These are phyloP conservation scores for Latrodectus hesperus DNA, from an alignment of 2,888 invertebrate species.

Conservation along the genomic window DNA sequence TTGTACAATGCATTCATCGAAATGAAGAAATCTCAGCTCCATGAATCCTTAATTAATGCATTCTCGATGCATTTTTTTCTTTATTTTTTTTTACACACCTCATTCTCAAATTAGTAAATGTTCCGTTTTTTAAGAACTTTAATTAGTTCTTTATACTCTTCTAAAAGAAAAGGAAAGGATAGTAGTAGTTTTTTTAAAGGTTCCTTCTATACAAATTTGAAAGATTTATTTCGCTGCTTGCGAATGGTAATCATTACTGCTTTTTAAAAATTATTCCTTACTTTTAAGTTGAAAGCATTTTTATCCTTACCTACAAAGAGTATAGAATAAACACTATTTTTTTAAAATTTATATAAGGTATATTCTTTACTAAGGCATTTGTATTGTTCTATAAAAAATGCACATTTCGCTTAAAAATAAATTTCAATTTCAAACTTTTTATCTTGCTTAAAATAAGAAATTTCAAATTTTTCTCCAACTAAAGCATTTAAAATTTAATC, in stretches of 20 bases:
- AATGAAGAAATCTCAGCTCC: neutral
- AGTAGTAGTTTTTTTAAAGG: neutral
- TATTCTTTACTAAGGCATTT: too few relatives aligned
- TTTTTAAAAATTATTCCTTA: too few relatives aligned
- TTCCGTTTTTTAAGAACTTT: constrained; percentile 36
- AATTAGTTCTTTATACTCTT: constrained; percentile 36
- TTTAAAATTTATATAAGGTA: too few relatives aligned
- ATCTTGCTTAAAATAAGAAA: too few relatives aligned
- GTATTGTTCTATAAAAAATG: too few relatives aligned
- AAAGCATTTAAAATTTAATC: too few relatives aligned
- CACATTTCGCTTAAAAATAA: too few relatives aligned
- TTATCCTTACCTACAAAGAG: too few relatives aligned
- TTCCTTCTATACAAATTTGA: neutral
- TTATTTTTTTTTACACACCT: constrained; percentile 6
- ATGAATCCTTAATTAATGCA: neutral
- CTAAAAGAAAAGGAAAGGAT: neutral
- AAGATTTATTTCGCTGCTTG: neutral
- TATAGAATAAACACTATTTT: too few relatives aligned
- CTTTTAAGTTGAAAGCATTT: too few relatives aligned
- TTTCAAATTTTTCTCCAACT: too few relatives aligned
- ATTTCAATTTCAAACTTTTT: too few relatives aligned
- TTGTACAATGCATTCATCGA: neutral
- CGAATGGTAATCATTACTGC: neutral
- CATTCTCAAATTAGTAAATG: constrained; percentile 37
- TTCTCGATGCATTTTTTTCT: neutral